Evolutionary conservation across 2,797 vertebrate genomes (phyloP), one percentile per base, ranked within the genome.

Genomic region (Ictinia mississippiensis): DNA sequence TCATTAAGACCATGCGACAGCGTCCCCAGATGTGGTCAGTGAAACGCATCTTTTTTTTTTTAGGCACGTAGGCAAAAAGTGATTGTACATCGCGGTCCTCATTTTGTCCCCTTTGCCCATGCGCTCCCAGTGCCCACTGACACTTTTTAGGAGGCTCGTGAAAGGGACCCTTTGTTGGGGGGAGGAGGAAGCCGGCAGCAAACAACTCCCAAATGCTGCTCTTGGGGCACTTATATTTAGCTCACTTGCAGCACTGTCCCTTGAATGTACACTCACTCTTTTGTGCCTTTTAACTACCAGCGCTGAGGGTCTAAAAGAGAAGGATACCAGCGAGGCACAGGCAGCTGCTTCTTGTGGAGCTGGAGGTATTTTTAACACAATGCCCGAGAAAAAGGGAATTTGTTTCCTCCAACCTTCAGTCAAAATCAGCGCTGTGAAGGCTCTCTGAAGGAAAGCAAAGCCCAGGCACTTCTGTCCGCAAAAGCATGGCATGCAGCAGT

Each of bases 181-280:
- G 59, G 44, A 61, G 62, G 38, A 91, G 67, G 82, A 44, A 87
- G 85, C 59, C 40, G 21, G 80, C 68, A 38, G 94, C 88, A 95
- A 94, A 83, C 91, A 73, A 23, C 77, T 73, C 84, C 93, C 45
- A 58, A 86, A 79, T 3, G 78, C 58, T 77, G 93, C 88, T 91
- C 89, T 62, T 2, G 79, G 89, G 89, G 75, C 95, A 73, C 83
- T 93, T 96, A 97, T 94, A 96, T 96, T 97, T 96, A 93, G 94
- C 92, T 95, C 44, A 0, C 50, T 92, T n/a, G 73, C 66, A 52
- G 87, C 66, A 6, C 68, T 55, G 83, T 93, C 93, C 93, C 89
- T 96, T 89, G 62, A 49, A 55, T 93, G 79, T 55, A 37, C 52
- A 44, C 87, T 75, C 22, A 3, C 5, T 29, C 86, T 92, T 96